Percentiles rank a stretch among this genome's conserved stretches.
phyloP scores from a whole-genome alignment of 2,797 vertebrate species.

The Rhodeus uyekii region DNA sequence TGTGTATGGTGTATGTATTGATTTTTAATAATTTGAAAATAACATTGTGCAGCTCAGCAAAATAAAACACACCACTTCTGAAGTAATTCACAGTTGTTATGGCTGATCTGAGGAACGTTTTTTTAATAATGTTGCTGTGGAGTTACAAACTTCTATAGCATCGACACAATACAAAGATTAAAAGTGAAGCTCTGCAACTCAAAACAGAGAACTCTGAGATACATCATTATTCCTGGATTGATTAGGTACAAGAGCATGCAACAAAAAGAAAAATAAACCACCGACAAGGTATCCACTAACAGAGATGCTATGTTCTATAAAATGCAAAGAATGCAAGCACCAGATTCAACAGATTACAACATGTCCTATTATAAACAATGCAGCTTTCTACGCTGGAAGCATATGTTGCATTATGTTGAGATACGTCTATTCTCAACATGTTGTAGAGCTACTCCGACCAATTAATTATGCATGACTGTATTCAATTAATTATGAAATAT shows the following conservation, averaged over 20 bases:
- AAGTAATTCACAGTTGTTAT: background rate
- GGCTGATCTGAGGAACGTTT: background rate
- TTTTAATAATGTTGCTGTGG: constrained; percentile 8
- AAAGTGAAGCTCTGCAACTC: constrained; percentile 6
- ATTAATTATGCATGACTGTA: background rate
- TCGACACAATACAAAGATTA: constrained; percentile 40
- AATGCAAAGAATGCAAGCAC: background rate
- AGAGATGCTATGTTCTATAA: constrained; percentile 1
- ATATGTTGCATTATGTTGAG: background rate
- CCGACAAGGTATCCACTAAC: background rate
- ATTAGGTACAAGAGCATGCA: constrained; percentile 52
- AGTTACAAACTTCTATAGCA: constrained; percentile 23
- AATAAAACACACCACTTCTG: background rate
- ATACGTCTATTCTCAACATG: background rate
- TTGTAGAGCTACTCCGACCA: background rate
- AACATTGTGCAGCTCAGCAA: constrained; percentile 6
- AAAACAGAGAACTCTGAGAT: constrained; percentile 7
- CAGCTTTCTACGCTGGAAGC: background rate
- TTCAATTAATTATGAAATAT: background rate
- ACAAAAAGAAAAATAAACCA: constrained; percentile 26
- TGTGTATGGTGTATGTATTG: background rate
- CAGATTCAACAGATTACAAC: background rate
- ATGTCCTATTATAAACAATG: background rate
- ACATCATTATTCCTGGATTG: constrained; percentile 39
- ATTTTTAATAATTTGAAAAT: constrained; percentile 4